Evolutionary conservation across 2,113 vertebrate genomes (phyloP).

Genomic region (Myrmophylax atrothorax): DNA sequence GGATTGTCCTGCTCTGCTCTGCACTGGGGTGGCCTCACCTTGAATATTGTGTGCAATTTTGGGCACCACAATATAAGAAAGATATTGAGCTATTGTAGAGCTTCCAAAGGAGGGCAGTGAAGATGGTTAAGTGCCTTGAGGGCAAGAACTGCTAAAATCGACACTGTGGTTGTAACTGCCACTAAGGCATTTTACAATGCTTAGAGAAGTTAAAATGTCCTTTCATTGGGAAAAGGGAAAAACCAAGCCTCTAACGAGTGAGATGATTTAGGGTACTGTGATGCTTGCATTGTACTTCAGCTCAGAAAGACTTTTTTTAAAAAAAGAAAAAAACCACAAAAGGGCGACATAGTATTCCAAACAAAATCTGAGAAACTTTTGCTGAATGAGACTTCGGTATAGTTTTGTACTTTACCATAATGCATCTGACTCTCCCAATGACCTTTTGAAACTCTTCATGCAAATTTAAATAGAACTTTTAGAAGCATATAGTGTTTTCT

Average conservation of each 20-base stretch:
- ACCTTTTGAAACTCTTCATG: neutral
- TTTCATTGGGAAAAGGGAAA: neutral
- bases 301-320: neutral
- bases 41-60: neutral
- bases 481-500: neutral
- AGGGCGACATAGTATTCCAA: fast-evolving
- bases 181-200: neutral
- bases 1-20: neutral
- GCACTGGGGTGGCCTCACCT: neutral
- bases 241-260: neutral
- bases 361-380: neutral
- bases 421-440: neutral
- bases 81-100: neutral
- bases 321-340: neutral
- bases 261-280: neutral
- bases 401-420: neutral
- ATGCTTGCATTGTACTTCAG: neutral
- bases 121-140: neutral
- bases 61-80: neutral
- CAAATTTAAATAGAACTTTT: neutral
- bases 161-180: neutral
- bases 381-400: neutral
- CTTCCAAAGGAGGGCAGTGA: neutral
- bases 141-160: neutral
- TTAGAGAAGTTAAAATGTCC: neutral